Evolutionary conservation across 2,113 vertebrate species (phyloP).

Genomic region (Anseranas semipalmata): DNA sequence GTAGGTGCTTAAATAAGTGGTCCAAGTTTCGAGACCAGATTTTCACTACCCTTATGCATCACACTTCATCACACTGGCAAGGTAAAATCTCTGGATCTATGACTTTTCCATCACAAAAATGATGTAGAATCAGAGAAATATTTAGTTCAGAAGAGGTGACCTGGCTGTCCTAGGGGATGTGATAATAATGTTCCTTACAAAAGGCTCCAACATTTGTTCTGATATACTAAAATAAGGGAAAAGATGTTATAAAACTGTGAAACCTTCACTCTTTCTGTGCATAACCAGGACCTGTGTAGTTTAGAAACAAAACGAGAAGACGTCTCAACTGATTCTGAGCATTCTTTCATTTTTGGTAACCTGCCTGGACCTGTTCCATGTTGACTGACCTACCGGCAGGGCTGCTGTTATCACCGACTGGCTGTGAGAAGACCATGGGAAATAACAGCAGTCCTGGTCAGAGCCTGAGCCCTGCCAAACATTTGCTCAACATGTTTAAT

Average conservation of each 20-base stretch:
- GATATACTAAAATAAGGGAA: neutral
- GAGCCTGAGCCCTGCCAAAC: neutral
- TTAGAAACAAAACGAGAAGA: neutral
- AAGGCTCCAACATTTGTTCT: neutral
- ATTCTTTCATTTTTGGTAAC: neutral
- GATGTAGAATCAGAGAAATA: neutral
- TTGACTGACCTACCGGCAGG: neutral
- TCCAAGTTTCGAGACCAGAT: neutral
- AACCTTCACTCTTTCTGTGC: neutral
- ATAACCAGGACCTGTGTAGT: rapidly evolving
- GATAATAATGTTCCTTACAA: neutral
- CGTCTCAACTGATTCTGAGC: neutral
- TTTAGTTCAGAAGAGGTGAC: neutral
- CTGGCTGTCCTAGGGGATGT: neutral
- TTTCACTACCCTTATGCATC: neutral
- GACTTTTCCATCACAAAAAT: neutral
- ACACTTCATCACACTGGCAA: neutral
- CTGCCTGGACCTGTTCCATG: neutral
- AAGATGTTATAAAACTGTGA: neutral
- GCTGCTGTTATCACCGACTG: neutral
- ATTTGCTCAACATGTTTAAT: neutral
- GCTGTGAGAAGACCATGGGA: neutral
- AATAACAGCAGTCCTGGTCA: neutral
- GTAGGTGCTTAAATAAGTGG: neutral
- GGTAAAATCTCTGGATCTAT: neutral